Conservation (phyloP, 2,888 invertebrate genomes). For the Trypoxylon attenuatum region DNA sequence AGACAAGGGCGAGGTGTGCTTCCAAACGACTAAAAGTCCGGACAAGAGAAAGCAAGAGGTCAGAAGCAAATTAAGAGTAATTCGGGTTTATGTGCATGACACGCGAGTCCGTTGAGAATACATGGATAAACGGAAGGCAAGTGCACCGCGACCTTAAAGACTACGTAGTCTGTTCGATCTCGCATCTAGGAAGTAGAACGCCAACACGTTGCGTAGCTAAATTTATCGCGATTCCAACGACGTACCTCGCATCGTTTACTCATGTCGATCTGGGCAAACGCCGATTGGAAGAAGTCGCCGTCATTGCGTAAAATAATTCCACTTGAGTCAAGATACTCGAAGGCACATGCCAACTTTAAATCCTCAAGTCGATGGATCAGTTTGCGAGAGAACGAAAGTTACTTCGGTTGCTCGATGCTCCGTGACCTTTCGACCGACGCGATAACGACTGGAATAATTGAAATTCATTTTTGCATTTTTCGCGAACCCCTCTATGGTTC, state of each 20-base stretch:
- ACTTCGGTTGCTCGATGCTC: no score
- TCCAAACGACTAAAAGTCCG: no score
- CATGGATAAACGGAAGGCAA: no score
- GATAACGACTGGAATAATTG: no score
- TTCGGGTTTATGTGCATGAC: no score
- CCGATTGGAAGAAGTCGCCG: constrained; percentile 36
- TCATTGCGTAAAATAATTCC: constrained; percentile 47
- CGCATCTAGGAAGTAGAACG: constrained; percentile 57
- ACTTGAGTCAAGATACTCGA: constrained; percentile 22
- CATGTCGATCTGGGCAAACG: constrained; percentile 13
- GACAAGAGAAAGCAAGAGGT: no score
- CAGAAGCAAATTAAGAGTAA: no score
- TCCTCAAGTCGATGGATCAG: constrained; percentile 12
- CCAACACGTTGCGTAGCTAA: constrained; percentile 58
- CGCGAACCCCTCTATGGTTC: no score
- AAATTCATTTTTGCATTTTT: no score
- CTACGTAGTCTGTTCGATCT: constrained; percentile 48
- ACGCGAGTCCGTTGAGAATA: no score
- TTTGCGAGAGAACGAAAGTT: neutral
- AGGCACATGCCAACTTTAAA: constrained; percentile 36
- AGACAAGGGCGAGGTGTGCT: no score
- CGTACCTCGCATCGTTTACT: constrained; percentile 35
- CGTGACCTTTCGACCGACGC: no score
- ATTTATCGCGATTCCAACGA: constrained; percentile 52
- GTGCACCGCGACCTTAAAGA: constrained; percentile 22